Base-by-base conservation (phyloP, 2,888 invertebrate species). In the Cheilosia grossa region DNA sequence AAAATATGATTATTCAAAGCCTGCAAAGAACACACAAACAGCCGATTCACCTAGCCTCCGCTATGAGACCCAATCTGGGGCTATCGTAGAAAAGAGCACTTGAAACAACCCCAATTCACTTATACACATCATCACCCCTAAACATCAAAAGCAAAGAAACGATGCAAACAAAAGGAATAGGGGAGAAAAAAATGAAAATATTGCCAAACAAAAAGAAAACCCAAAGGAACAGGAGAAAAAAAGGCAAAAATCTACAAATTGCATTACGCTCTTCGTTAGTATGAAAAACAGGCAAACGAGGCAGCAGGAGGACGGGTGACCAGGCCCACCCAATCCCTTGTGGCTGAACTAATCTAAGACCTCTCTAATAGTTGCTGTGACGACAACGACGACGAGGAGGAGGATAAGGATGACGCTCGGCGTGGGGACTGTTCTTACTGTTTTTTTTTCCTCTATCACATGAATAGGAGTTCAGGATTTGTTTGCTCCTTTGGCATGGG, bases 111-210 rank as follows among this genome's bases (percentile, higher is more conserved):
- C 81, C 85, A 85, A 85, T 81, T 85, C 75, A 81, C 85, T 81
- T 81, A 85, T 77, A 81, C 85, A 85, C 85, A 85, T 85, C 85
- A 81, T 85, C 85, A 81, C 85, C 75, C 83, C 66, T 63, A 67
- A 85, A 85, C 81, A 85, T 85, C 81, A 81, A 85, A 81, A 59
- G 81, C 74, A 72, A 81, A 77, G 70, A 81, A 72, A 75, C 70
- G 64, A 75, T 63, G 72, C 61, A 81, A 81, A 77, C 75, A 85
- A 81, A 75, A 58, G 75, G 44, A 19, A 54, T 56, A 77, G 40
- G 42, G 30, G 66, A 66, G 47, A 19, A 47, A 67, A 21, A 21
- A 33, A 40, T 37, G 33, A 51, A 61, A 61, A 59, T 15, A 47
- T 30, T 30, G 9, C 47, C 37, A 42, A 30, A 40, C 49, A 66